These are phyloP conservation scores for Peromyscus nudipes DNA, from an alignment of 2,797 vertebrate species.

Conservation along the genomic window DNA sequence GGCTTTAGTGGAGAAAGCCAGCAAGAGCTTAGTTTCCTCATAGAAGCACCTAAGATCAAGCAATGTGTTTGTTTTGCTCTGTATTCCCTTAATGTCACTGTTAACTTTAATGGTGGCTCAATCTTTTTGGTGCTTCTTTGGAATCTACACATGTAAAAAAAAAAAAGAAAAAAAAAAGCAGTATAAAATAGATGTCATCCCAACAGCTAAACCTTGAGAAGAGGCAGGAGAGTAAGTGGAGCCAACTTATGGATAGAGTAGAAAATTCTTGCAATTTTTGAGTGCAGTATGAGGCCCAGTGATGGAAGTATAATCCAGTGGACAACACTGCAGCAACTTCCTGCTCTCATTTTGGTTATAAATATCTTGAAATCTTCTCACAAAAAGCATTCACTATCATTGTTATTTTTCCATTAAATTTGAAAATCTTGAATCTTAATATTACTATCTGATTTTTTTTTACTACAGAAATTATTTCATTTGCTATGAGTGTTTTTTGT, in stretches of 20 bases:
- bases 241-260: background rate
- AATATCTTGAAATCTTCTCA: background rate
- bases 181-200: conserved; percentile 43
- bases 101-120: conserved; percentile 73
- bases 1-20: conserved; percentile 76
- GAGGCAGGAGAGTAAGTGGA: background rate
- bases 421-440: background rate
- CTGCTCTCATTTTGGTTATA: background rate
- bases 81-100: conserved; percentile 49
- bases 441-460: background rate
- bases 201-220: background rate
- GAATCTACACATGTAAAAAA: conserved; percentile 53
- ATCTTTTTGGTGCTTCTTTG: conserved; percentile 72
- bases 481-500: background rate
- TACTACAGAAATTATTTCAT: background rate
- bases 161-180: background rate
- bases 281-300: background rate
- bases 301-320: background rate
- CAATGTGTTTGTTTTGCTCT: conserved; percentile 73
- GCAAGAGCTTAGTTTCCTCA: conserved; percentile 77
- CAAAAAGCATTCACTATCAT: background rate
- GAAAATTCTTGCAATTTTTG: conserved; percentile 43
- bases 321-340: rapidly evolving
- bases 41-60: conserved; percentile 81
- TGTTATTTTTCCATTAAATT: background rate